Evolutionary conservation across 2,113 vertebrate species (phyloP).

Genomic region (Butastur rufipennis): DNA sequence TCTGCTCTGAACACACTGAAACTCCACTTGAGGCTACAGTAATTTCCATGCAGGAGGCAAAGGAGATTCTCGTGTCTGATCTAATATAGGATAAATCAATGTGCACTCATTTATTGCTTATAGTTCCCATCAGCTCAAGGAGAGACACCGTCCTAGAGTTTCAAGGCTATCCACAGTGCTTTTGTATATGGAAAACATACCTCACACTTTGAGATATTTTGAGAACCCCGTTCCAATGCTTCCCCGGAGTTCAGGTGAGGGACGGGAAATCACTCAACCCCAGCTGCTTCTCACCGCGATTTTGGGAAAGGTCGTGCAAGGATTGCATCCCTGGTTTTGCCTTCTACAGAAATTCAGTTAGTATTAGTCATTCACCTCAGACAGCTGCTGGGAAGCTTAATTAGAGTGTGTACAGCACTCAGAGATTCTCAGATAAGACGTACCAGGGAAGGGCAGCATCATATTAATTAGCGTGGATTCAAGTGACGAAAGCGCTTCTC

Average conservation of each 20-base stretch:
- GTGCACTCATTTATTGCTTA: conserved; percentile 24
- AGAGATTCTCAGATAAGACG: not conserved
- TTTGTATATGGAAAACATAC: not conserved
- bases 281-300: not conserved
- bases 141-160: conserved; percentile 38
- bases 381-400: not conserved
- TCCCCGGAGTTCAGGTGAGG: not conserved
- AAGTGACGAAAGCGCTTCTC: not conserved
- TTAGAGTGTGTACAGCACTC: not conserved
- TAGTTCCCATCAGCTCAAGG: conserved; percentile 48
- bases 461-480: not conserved
- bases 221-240: not conserved
- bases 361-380: not conserved
- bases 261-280: not conserved
- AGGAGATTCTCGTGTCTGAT: conserved; percentile 36
- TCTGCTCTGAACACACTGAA: conserved; percentile 45
- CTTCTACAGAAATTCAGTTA: not conserved
- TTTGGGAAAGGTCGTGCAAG: not conserved
- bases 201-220: not conserved
- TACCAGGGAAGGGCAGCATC: not conserved
- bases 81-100: conserved; percentile 40
- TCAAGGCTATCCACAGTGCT: conserved; percentile 17
- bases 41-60: conserved; percentile 54
- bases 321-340: not conserved
- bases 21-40: conserved; percentile 40